Conservation (phyloP, 64 coral and sea anemone genomes). For the Exaiptasia diaphana region DNA sequence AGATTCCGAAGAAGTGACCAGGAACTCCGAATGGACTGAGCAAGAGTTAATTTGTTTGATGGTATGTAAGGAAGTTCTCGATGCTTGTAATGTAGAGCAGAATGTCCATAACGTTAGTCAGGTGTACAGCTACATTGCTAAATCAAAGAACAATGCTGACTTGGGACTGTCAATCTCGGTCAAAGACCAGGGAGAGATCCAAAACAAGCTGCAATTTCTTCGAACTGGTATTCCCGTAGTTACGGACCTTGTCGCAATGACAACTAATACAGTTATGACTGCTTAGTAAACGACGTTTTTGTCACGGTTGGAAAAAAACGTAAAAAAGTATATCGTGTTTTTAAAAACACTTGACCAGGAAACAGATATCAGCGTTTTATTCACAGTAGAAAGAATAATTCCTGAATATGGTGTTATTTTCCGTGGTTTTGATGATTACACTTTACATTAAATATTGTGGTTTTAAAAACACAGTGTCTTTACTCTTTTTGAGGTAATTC, state of each 20-base stretch:
- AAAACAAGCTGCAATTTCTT: slow-evolving; percentile 42
- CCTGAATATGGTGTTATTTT: no score
- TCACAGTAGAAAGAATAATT: no score
- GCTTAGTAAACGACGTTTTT: no score
- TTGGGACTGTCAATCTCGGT: slow-evolving; percentile 42
- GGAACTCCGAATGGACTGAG: slow-evolving; percentile 56
- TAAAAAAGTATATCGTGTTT: no score
- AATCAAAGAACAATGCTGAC: slow-evolving; percentile 43
- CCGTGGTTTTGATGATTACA: no score
- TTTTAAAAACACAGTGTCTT: no score
- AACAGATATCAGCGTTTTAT: no score
- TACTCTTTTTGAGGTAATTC: no score
- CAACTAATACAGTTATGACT: background rate
- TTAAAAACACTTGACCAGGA: no score
- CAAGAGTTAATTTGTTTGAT: slow-evolving; percentile 70
- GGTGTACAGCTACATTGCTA: slow-evolving; percentile 66
- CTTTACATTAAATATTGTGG: no score
- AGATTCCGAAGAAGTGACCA: background rate
- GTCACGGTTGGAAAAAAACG: no score
- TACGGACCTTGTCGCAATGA: background rate
- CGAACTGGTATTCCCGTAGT: slow-evolving; percentile 5
- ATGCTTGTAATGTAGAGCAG: slow-evolving; percentile 45
- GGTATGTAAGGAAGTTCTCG: slow-evolving; percentile 66
- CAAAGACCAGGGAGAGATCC: slow-evolving; percentile 54
- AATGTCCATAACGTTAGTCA: slow-evolving; percentile 45